Percentiles rank a stretch among this genome's conserved stretches.
These are phyloP conservation scores for Aphis craccivora DNA, from an alignment of 1,140 invertebrate genomes.

Conservation along the genomic window DNA sequence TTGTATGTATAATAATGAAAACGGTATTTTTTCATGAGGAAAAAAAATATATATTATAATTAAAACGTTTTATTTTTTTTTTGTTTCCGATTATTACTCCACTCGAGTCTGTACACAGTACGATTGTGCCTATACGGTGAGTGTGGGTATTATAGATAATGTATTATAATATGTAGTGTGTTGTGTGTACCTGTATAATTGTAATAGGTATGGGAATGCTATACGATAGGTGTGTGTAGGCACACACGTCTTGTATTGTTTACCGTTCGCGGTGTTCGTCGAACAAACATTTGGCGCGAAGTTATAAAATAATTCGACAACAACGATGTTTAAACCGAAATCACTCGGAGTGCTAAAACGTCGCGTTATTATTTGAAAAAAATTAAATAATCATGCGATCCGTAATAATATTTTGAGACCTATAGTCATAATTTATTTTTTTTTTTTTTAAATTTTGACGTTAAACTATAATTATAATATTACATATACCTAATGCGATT, in stretches of 20 bases:
- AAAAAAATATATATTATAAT: constrained; percentile 27
- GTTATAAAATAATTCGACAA: not conserved
- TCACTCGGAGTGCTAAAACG: not conserved
- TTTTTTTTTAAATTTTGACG: not conserved
- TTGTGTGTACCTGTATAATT: not conserved
- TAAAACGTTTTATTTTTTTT: constrained; percentile 6
- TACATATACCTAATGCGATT: too few relatives aligned
- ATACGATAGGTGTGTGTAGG: not conserved
- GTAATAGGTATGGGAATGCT: not conserved
- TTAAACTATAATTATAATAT: not conserved
- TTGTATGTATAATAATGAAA: constrained; percentile 9
- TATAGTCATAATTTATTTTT: too few relatives aligned
- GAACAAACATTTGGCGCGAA: constrained; percentile 5
- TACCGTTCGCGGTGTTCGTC: not conserved
- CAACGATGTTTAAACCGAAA: not conserved
- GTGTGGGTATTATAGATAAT: too few relatives aligned
- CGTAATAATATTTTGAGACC: not conserved
- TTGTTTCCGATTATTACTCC: too few relatives aligned
- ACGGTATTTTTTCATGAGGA: not conserved
- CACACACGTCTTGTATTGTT: not conserved
- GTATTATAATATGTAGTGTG: too few relatives aligned
- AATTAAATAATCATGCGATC: not conserved
- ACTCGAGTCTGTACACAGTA: not conserved
- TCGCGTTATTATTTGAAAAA: not conserved
- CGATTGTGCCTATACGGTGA: not conserved